Conservation (phyloP, 2,797 vertebrate genomes). For the Sebastes hubbsi region DNA sequence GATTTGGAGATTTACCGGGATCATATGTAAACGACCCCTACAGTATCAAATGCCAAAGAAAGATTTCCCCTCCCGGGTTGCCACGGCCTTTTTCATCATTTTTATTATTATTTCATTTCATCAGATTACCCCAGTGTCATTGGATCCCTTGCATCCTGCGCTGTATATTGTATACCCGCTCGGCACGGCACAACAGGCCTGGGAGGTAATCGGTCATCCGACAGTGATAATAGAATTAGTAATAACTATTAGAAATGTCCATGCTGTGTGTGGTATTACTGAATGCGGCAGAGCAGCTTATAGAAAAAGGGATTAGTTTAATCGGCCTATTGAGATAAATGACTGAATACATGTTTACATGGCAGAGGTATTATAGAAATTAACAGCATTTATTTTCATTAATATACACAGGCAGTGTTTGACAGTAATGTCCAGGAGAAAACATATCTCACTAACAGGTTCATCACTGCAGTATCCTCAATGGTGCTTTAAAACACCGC, state of each 20-base stretch:
- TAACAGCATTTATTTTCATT: constrained; percentile 15
- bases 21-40: constrained; percentile 56
- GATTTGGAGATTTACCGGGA: constrained; percentile 54
- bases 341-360: constrained; percentile 29
- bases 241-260: constrained; percentile 50
- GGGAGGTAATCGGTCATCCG: constrained; percentile 53
- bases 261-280: constrained; percentile 19
- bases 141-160: constrained; percentile 47
- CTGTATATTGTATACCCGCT: constrained; percentile 51
- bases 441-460: constrained; percentile 8
- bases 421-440: constrained; percentile 9
- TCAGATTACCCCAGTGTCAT: constrained; percentile 55
- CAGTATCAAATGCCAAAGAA: constrained; percentile 38
- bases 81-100: constrained; percentile 18
- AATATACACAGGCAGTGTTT: neutral
- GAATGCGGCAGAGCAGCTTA: constrained; percentile 20
- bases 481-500: constrained; percentile 20
- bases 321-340: constrained; percentile 23
- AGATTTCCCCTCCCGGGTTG: neutral
- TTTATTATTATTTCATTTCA: constrained; percentile 61
- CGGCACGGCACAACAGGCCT: constrained; percentile 26
- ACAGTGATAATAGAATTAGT: constrained; percentile 58
- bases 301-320: constrained; percentile 17
- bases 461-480: constrained; percentile 27
- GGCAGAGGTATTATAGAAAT: constrained; percentile 1